Percentiles rank a stretch among this genome's conserved stretches.
Evolutionary conservation across 1,140 invertebrate species (phyloP).

Genomic region (Teleopsis dalmanni): DNA sequence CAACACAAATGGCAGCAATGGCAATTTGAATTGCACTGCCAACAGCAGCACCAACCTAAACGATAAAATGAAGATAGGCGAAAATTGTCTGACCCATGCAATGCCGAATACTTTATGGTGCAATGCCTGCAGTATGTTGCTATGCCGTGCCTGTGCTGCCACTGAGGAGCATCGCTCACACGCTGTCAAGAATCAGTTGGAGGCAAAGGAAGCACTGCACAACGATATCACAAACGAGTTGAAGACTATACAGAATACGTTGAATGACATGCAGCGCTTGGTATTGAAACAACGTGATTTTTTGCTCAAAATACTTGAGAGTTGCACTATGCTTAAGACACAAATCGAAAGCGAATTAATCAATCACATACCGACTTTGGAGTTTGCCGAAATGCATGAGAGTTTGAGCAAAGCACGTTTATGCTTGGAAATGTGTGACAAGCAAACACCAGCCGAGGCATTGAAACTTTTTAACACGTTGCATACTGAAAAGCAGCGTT

Average conservation of each 20-base stretch:
- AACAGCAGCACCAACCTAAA: conserved; percentile 9
- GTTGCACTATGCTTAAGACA: conserved; percentile 62
- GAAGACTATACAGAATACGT: conserved; percentile 48
- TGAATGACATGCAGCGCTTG: conserved; percentile 56
- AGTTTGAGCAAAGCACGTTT: conserved; percentile 54
- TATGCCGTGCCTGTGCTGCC: conserved; percentile 61
- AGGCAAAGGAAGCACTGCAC: conserved; percentile 60
- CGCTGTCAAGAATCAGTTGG: conserved; percentile 57
- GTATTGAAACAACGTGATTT: conserved; percentile 61
- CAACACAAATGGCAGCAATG: conserved; percentile 6
- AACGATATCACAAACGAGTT: conserved; percentile 54
- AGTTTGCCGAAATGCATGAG: conserved; percentile 57
- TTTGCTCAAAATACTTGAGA: conserved; percentile 63
- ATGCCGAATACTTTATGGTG: conserved; percentile 68
- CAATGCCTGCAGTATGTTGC: conserved; percentile 54
- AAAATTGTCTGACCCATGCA: conserved; percentile 61
- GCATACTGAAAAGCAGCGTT: conserved; percentile 54
- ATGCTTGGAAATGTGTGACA: conserved; percentile 50
- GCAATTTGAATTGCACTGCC: conserved; percentile 7
- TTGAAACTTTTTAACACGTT: conserved; percentile 51
- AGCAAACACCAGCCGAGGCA: conserved; percentile 49
- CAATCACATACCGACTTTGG: conserved; percentile 56
- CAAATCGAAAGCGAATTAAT: conserved; percentile 64
- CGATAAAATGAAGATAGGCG: conserved; percentile 13
- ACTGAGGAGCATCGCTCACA: conserved; percentile 57